A percentile compares a stretch with the other conserved stretches of the same genome.
Conservation (phyloP, 2,797 vertebrate species). For the Leucoraja ocellata region DNA sequence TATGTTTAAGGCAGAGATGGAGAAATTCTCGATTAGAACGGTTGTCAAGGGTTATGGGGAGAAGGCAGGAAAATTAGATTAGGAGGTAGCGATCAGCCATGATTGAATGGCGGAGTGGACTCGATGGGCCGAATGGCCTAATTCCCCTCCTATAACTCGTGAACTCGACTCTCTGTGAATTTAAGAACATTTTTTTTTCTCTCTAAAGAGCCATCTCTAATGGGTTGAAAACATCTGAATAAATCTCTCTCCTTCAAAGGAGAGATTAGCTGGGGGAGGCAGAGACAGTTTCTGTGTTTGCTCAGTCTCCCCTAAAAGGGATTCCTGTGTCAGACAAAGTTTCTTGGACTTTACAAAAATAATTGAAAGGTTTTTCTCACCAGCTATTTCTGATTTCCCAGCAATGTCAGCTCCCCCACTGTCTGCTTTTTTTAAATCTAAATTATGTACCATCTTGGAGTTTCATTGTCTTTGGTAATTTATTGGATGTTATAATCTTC, state of each 20-base stretch:
- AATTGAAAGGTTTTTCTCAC: background rate
- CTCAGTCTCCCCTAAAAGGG: background rate
- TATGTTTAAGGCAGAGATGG: too few relatives aligned
- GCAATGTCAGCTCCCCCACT: background rate
- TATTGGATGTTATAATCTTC: background rate
- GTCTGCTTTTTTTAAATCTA: slow-evolving; percentile 4
- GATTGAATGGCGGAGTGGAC: too few relatives aligned
- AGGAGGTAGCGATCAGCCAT: too few relatives aligned
- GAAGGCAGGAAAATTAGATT: too few relatives aligned
- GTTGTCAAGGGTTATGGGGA: too few relatives aligned
- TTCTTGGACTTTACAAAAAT: background rate
- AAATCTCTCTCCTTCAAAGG: background rate
- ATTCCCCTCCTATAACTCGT: too few relatives aligned
- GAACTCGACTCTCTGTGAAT: background rate
- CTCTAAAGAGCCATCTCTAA: background rate
- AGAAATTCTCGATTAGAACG: too few relatives aligned
- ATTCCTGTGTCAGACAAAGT: background rate
- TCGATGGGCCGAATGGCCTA: too few relatives aligned
- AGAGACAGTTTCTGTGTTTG: background rate
- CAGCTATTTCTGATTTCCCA: slow-evolving; percentile 4
- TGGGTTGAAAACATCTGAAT: background rate
- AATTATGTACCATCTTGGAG: background rate
- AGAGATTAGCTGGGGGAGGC: background rate
- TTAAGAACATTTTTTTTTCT: background rate
- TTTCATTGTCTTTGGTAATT: background rate